A percentile compares a stretch with the other conserved stretches of the same genome.
Evolutionary conservation across 2,113 vertebrate species (phyloP).

Genomic region (Melanocharis versteri): DNA sequence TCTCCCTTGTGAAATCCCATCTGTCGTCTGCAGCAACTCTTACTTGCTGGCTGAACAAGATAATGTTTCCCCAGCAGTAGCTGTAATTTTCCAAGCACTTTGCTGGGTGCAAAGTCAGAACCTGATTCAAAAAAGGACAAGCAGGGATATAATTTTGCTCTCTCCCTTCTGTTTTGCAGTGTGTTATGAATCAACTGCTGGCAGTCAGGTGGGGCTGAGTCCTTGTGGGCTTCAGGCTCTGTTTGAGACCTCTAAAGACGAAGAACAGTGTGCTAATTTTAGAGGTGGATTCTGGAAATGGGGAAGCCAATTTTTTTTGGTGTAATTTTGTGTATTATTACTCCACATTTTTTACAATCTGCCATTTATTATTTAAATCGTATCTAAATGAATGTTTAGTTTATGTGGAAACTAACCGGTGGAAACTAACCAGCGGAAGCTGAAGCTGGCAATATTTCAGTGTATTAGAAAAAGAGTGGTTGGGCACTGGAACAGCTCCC

Average conservation of each 20-base stretch:
- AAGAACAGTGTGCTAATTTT: neutral
- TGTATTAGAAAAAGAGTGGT: neutral
- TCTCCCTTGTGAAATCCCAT: conserved; percentile 46
- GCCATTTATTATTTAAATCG: neutral
- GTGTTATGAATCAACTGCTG: neutral
- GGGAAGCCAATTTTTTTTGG: neutral
- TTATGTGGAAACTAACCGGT: neutral
- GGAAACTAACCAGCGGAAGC: neutral
- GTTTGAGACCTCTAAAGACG: neutral
- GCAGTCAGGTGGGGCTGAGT: neutral
- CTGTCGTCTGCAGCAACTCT: conserved; percentile 19
- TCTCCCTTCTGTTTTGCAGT: neutral
- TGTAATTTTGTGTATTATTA: neutral
- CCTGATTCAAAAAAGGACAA: neutral
- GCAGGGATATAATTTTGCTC: neutral
- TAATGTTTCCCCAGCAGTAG: conserved; percentile 13
- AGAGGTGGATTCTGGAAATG: neutral
- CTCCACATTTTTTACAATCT: neutral
- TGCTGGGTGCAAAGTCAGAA: neutral
- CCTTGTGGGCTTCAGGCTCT: neutral
- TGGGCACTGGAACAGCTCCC: neutral
- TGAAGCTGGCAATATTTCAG: neutral
- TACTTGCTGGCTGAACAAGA: neutral
- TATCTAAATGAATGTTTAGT: neutral
- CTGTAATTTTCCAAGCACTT: conserved; percentile 41